phyloP scores from a whole-genome alignment of 2,113 vertebrate species.

The Xyliphius kryptos region DNA sequence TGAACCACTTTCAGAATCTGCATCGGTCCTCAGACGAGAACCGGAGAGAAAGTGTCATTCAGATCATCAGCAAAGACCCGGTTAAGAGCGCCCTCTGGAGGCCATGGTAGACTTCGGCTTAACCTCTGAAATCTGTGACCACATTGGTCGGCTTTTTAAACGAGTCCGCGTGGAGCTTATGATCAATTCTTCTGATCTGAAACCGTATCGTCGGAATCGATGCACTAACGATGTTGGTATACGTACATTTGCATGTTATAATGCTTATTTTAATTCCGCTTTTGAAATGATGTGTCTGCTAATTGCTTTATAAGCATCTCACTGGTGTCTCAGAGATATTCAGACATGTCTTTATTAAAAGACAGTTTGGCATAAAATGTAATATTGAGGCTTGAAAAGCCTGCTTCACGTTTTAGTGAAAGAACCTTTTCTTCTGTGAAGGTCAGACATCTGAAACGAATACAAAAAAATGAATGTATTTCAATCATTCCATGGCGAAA shows the following conservation, averaged over 20 bases:
- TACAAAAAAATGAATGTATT: slow-evolving; percentile 24
- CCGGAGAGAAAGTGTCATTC: slow-evolving; percentile 38
- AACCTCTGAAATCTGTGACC: neutral
- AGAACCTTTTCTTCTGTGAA: slow-evolving; percentile 24
- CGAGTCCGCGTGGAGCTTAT: neutral
- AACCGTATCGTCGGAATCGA: neutral
- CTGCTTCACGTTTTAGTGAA: slow-evolving; percentile 12
- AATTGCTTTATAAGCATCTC: neutral
- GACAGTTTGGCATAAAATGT: neutral
- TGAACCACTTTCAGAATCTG: slow-evolving; percentile 40
- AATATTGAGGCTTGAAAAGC: neutral
- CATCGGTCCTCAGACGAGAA: slow-evolving; percentile 25
- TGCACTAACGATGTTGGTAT: neutral
- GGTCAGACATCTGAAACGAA: slow-evolving; percentile 7
- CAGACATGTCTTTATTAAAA: neutral
- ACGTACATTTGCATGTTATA: neutral
- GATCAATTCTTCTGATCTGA: neutral
- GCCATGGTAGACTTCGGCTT: slow-evolving; percentile 43
- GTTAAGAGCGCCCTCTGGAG: slow-evolving; percentile 50
- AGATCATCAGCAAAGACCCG: slow-evolving; percentile 44
- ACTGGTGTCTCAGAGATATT: neutral
- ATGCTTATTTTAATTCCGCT: neutral
- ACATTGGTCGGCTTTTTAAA: slow-evolving; percentile 7
- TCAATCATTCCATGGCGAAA: slow-evolving; percentile 33
- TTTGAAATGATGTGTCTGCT: neutral